Evolutionary conservation across 2,888 invertebrate genomes (phyloP).

Genomic region (Rhodophaea formosa): DNA sequence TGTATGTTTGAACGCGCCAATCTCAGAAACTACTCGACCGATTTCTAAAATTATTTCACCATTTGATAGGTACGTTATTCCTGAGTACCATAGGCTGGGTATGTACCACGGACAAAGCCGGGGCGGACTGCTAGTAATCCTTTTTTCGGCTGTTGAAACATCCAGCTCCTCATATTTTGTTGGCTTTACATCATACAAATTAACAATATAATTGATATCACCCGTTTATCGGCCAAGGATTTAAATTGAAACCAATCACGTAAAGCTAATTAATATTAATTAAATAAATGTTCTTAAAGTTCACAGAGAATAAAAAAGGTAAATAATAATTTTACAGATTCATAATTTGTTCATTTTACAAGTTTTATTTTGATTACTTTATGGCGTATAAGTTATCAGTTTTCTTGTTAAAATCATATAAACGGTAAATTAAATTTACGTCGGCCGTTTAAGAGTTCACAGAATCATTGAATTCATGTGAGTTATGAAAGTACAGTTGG

Average conservation of each 20-base stretch:
- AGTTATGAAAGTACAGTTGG: not conserved
- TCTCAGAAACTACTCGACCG: no score
- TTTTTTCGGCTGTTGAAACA: no score
- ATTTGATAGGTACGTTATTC: no score
- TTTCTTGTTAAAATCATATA: not conserved
- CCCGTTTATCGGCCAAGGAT: constrained; percentile 43
- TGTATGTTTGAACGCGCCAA: no score
- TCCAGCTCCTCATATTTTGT: no score
- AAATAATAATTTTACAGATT: constrained; percentile 20
- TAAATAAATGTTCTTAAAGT: constrained; percentile 16
- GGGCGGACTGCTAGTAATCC: no score
- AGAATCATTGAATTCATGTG: not conserved
- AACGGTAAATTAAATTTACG: not conserved
- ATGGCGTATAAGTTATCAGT: not conserved
- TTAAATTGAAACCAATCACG: constrained; percentile 29
- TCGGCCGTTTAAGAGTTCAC: not conserved
- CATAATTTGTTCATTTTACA: constrained; percentile 10
- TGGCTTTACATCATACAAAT: not conserved
- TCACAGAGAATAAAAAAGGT: constrained; percentile 14
- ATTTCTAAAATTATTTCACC: no score
- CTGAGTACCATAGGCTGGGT: no score
- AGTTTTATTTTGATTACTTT: not conserved
- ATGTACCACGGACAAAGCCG: no score
- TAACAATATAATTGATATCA: constrained; percentile 1
- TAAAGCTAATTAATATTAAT: constrained; percentile 21